A percentile compares a stretch with the other conserved stretches of the same genome.
phyloP scores from a whole-genome alignment of 2,797 vertebrate species.

The Sciurus carolinensis region DNA sequence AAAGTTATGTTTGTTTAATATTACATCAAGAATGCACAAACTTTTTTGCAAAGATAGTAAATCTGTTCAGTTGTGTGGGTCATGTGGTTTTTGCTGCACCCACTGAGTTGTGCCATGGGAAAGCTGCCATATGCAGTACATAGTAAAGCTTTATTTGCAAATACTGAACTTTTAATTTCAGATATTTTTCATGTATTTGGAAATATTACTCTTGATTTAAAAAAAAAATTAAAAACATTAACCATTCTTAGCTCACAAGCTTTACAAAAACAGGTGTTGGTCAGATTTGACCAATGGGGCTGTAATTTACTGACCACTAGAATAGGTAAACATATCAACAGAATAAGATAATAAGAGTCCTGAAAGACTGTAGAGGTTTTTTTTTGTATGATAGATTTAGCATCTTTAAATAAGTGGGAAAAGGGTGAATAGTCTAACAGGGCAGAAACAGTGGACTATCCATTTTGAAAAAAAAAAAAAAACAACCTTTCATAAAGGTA shows the following conservation, averaged over 20 bases:
- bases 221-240: background rate
- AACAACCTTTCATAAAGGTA: background rate
- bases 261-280: background rate
- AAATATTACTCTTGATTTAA: background rate
- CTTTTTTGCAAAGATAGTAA: background rate
- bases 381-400: background rate
- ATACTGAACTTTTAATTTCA: slow-evolving; percentile 6
- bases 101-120: background rate
- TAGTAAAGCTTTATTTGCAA: background rate
- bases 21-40: background rate
- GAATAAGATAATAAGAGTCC: background rate
- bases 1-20: background rate
- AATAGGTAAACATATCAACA: background rate
- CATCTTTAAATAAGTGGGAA: background rate
- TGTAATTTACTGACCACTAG: background rate
- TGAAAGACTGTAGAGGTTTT: background rate
- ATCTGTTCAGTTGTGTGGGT: background rate
- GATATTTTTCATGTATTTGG: background rate
- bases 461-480: background rate
- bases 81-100: background rate
- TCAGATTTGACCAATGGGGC: background rate
- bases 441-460: background rate
- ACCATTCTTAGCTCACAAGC: background rate
- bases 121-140: background rate
- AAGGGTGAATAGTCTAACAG: background rate